Percentiles rank a stretch among this genome's conserved stretches.
phyloP scores from a whole-genome alignment of 2,888 invertebrate species.

The Pterostichus niger region DNA sequence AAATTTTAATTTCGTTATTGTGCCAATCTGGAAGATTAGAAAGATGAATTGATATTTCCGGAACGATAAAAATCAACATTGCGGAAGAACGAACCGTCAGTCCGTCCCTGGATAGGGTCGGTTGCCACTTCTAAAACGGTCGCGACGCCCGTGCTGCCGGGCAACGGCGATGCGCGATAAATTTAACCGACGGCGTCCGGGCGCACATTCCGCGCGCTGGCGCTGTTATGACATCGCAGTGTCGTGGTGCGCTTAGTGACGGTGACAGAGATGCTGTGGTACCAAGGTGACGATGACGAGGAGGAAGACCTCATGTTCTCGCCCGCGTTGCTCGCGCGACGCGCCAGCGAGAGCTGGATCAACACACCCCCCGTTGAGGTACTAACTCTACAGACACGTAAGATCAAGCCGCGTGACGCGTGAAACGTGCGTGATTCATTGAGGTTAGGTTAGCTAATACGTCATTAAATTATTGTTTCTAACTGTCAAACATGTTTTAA shows the following conservation, averaged over 20 bases:
- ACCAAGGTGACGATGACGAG: constrained; percentile 87
- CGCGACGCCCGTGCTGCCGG: constrained; percentile 60
- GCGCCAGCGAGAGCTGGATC: constrained; percentile 95
- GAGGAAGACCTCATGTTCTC: constrained; percentile 93
- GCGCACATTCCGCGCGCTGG: constrained; percentile 35
- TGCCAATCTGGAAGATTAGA: too few relatives aligned
- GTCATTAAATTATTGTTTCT: constrained; percentile 1
- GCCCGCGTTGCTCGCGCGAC: constrained; percentile 90
- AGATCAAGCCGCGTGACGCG: background rate
- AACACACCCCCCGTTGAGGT: constrained; percentile 93
- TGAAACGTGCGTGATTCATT: constrained; percentile 9
- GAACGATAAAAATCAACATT: background rate
- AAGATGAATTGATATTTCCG: too few relatives aligned
- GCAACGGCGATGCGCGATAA: constrained; percentile 60
- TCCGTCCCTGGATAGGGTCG: constrained; percentile 29
- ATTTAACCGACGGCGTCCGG: constrained; percentile 65
- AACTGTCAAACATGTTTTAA: background rate
- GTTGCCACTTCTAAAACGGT: constrained; percentile 64
- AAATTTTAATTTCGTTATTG: too few relatives aligned
- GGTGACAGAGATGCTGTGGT: constrained; percentile 84
- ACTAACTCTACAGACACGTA: constrained; percentile 70
- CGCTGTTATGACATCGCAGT: constrained; percentile 49
- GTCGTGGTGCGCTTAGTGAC: constrained; percentile 43
- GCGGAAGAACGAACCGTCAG: background rate
- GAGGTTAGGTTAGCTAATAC: background rate